Conservation (phyloP, 2,113 vertebrate genomes). For the Helogale parvula region DNA sequence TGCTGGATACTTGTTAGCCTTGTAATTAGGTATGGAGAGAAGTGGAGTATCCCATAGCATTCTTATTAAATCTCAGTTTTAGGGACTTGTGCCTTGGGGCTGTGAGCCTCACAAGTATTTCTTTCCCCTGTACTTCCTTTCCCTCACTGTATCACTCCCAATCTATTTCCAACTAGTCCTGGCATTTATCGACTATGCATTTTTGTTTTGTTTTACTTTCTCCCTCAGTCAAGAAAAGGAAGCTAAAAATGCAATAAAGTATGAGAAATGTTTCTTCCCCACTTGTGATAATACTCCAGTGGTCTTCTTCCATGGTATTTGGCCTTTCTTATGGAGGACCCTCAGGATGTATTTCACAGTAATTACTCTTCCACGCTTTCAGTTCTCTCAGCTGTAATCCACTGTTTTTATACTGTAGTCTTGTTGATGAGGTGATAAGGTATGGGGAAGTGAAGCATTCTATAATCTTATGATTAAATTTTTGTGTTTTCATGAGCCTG, state of each 20-base stretch:
- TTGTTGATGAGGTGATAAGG: background rate
- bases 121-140: background rate
- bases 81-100: background rate
- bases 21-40: background rate
- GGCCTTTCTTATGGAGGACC: background rate
- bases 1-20: background rate
- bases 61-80: background rate
- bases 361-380: background rate
- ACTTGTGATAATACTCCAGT: background rate
- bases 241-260: background rate
- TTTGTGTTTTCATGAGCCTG: background rate
- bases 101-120: background rate
- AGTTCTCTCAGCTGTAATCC: background rate
- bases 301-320: background rate
- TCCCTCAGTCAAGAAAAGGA: background rate
- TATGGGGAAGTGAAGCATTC: background rate
- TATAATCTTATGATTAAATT: conserved; percentile 9
- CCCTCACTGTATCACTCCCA: background rate
- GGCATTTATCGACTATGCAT: background rate
- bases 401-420: background rate
- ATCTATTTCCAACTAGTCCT: background rate
- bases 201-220: background rate
- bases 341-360: background rate
- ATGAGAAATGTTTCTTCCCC: background rate
- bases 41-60: background rate